Base-by-base conservation (phyloP, 2,888 invertebrate species). In the Rosalia funebris region DNA sequence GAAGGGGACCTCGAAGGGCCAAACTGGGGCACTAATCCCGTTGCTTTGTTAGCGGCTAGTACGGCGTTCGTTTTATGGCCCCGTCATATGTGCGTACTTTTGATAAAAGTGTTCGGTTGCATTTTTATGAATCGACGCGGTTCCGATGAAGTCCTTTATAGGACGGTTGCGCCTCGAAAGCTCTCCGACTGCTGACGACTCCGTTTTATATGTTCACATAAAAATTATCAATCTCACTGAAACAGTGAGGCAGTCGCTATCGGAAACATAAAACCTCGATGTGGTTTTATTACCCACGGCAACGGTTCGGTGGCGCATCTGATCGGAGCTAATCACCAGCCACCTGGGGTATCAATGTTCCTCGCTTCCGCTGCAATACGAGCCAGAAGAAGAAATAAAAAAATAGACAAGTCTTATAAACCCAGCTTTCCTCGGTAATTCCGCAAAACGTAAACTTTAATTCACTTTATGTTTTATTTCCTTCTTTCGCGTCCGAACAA, bases 211-310 rank as follows among this genome's bases (percentile, higher is more conserved):
- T 69, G 71, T 65, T 63, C 67, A 65, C 75, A 75, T 77, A 77
- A 77, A 77, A 77, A 77, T 77, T 77, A 77, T 77, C 77, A 77
- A 77, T 75, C 75, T 75, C 63, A 71, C 72, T 71, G 69, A 71
- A 75, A 74, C 73, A 71, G 72, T 69, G 69, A 66, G 62, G 70
- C 69, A 68, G 66, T 68, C 70, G 70, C 71, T 73, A 74, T 74
- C 73, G 71, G 63, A 66, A 62, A 65, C 71, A 71, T 74, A 74
- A 75, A 74, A 74, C 69, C 57, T 57, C 66, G 66, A 64, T 69
- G 72, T 62, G 65, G 70, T 71, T 73, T 73, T 71, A 70, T 72
- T 69, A 16, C 39, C 41, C 41, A 12, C 50, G 12, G 36, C 11
- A 10, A 19, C 31, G 17, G 42, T 12, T 17, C 17, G 54, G 15